A percentile compares a stretch with the other conserved stretches of the same genome.
These are phyloP conservation scores for Agrilus cyanescens DNA, from an alignment of 2,888 invertebrate genomes.

Conservation along the genomic window DNA sequence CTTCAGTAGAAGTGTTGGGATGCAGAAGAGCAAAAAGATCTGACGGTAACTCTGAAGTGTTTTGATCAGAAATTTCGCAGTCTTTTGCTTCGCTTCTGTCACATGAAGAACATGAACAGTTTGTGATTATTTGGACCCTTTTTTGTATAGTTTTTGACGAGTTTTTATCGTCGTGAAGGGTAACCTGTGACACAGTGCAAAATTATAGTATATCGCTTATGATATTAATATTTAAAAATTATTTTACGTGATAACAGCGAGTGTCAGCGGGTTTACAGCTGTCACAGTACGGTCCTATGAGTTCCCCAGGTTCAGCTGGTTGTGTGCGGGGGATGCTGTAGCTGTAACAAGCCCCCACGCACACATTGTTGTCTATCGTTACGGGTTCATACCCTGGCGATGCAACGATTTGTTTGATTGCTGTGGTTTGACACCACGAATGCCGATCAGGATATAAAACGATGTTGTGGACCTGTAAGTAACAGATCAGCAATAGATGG, in stretches of 20 bases:
- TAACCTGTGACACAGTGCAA: slow-evolving; percentile 36
- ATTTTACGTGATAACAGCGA: slow-evolving; percentile 50
- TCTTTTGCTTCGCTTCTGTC: slow-evolving; percentile 38
- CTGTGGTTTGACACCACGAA: slow-evolving; percentile 58
- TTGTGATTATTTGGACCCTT: slow-evolving; percentile 52
- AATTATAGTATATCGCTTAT: neutral
- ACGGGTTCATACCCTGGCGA: slow-evolving; percentile 50
- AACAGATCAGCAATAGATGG: neutral
- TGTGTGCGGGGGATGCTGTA: slow-evolving; percentile 57
- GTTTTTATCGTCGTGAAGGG: slow-evolving; percentile 41
- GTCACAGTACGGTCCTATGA: slow-evolving; percentile 54
- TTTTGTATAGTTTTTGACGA: slow-evolving; percentile 42
- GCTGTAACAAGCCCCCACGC: slow-evolving; percentile 59
- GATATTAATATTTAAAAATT: neutral
- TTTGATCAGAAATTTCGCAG: slow-evolving; percentile 36
- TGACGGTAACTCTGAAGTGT: slow-evolving; percentile 35
- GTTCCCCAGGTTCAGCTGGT: slow-evolving; percentile 53
- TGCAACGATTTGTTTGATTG: slow-evolving; percentile 56
- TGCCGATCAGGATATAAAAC: slow-evolving; percentile 57
- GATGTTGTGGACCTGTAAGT: slow-evolving; percentile 51
- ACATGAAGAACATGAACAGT: slow-evolving; percentile 53
- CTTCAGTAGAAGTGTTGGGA: slow-evolving; percentile 17
- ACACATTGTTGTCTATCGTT: slow-evolving; percentile 58
- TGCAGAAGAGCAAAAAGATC: slow-evolving; percentile 26
- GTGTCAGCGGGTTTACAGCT: slow-evolving; percentile 54